Evolutionary conservation across 2,888 invertebrate species (phyloP).

Genomic region (Oscheius sp.): DNA sequence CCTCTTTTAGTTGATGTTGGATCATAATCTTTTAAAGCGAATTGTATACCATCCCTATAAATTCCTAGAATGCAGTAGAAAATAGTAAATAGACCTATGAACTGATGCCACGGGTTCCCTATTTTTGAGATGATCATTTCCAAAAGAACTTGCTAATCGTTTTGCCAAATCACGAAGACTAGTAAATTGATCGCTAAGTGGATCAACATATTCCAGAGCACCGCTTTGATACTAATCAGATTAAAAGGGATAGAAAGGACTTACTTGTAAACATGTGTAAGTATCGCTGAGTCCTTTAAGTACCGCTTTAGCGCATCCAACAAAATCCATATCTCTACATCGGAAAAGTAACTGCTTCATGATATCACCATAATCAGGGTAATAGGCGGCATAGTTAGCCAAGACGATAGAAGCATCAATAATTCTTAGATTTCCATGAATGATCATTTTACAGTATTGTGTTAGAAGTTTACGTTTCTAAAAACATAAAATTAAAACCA

Average conservation of each 20-base stretch:
- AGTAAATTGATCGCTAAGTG: slow-evolving; percentile 61
- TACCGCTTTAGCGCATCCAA: slow-evolving; percentile 92
- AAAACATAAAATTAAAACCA: not conserved
- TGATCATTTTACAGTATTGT: slow-evolving; percentile 94
- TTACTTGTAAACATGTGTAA: slow-evolving; percentile 79
- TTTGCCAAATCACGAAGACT: slow-evolving; percentile 85
- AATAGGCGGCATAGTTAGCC: slow-evolving; percentile 96
- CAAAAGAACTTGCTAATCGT: slow-evolving; percentile 81
- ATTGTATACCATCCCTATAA: slow-evolving; percentile 74
- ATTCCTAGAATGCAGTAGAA: not conserved
- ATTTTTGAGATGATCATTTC: slow-evolving; percentile 50
- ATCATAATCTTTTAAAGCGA: slow-evolving; percentile 81
- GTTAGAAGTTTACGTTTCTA: slow-evolving; percentile 79
- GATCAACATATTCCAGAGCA: slow-evolving; percentile 50
- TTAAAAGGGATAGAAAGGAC: not conserved
- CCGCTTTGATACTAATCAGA: slow-evolving; percentile 24
- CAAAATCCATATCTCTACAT: slow-evolving; percentile 95
- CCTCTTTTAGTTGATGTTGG: slow-evolving; percentile 67
- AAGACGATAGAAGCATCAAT: slow-evolving; percentile 90
- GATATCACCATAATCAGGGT: slow-evolving; percentile 98
- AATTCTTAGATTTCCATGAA: slow-evolving; percentile 94
- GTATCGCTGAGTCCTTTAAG: slow-evolving; percentile 88
- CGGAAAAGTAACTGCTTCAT: slow-evolving; percentile 94
- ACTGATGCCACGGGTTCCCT: slow-evolving; percentile 62
- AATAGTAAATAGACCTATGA: slow-evolving; percentile 44